These are phyloP conservation scores for Cylindroiulus punctatus DNA, from an alignment of 2,888 invertebrate species.

Conservation along the genomic window DNA sequence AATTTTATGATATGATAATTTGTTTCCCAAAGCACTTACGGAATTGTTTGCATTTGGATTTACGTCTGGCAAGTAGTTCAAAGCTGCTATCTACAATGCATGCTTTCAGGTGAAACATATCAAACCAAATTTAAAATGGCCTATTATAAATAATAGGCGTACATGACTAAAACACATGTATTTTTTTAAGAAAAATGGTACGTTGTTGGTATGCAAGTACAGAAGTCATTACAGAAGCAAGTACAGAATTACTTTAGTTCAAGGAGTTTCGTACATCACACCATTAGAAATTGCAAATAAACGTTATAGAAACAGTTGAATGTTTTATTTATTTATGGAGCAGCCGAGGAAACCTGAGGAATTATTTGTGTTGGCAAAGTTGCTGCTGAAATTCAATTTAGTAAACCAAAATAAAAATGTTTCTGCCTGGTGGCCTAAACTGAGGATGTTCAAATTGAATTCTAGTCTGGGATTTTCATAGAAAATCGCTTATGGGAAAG, in stretches of 20 bases:
- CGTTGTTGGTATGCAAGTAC: too few relatives aligned
- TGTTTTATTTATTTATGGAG: constrained; percentile 25
- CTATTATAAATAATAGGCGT: too few relatives aligned
- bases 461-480: background rate
- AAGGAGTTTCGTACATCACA: background rate
- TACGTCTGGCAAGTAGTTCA: background rate
- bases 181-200: too few relatives aligned
- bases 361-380: constrained; percentile 33
- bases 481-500: background rate
- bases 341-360: background rate
- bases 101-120: too few relatives aligned
- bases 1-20: background rate
- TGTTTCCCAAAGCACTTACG: background rate
- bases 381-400: background rate
- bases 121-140: too few relatives aligned
- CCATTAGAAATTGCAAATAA: background rate
- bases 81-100: background rate
- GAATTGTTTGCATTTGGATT: background rate
- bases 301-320: background rate
- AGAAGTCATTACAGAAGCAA: background rate
- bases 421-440: constrained; percentile 11
- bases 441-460: background rate
- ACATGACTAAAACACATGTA: too few relatives aligned
- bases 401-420: background rate
- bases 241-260: background rate